Percentiles rank a stretch among this genome's conserved stretches.
phyloP scores from a whole-genome alignment of 2,797 vertebrate species.

The Poeciliopsis turneri region DNA sequence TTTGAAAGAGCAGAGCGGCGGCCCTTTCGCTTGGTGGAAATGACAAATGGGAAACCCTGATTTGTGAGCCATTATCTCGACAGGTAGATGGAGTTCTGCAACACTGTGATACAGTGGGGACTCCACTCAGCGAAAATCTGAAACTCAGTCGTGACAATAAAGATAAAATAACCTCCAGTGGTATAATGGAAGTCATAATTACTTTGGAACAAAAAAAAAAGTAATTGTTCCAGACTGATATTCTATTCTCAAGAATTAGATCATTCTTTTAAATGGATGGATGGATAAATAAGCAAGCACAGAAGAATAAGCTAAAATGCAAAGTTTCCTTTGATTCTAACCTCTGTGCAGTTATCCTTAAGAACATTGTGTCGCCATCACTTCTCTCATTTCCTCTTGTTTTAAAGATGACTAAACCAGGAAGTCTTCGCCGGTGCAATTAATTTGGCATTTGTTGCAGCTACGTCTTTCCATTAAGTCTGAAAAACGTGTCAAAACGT shows the following conservation, averaged over 20 bases:
- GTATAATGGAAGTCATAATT: not conserved
- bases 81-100: conserved; percentile 33
- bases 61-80: conserved; percentile 45
- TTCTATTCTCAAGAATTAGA: not conserved
- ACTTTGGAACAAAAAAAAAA: not conserved
- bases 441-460: not conserved
- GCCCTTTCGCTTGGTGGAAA: conserved; percentile 44
- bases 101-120: not conserved
- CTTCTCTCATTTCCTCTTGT: not conserved
- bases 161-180: not conserved
- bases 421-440: not conserved
- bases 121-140: not conserved
- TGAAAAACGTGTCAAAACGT: not conserved
- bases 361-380: not conserved
- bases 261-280: too few species aligned
- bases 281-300: not conserved
- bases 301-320: too few species aligned
- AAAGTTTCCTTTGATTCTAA: not conserved
- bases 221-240: not conserved
- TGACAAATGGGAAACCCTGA: conserved; percentile 48
- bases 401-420: not conserved
- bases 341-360: not conserved
- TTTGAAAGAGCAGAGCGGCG: conserved; percentile 71
- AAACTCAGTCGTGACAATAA: not conserved
- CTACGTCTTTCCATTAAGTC: not conserved